A percentile compares a stretch with the other conserved stretches of the same genome.
Evolutionary conservation across 37 sponge, comb jelly and placozoan genomes (phyloP).

Genomic region (Geodia barretti): DNA sequence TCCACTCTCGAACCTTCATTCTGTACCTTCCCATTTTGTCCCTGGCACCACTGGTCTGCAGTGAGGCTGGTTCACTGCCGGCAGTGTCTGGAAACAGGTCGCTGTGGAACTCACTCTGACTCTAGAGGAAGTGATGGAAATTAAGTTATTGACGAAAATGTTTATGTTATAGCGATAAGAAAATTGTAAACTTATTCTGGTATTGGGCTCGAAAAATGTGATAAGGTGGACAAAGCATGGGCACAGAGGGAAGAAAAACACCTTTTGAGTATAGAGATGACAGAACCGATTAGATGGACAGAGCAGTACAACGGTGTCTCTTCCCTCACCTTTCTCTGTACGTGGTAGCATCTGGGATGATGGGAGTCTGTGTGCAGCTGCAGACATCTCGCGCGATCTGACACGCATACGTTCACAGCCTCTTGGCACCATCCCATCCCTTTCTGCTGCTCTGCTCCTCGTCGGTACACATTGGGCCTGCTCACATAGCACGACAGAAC

Average conservation of each 20-base stretch:
- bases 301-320: too few species aligned
- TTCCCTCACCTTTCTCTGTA: slow-evolving; percentile 82
- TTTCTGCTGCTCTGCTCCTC: slow-evolving; percentile 42
- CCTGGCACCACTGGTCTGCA: slow-evolving; percentile 73
- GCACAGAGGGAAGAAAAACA: too few species aligned
- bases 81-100: slow-evolving; percentile 88
- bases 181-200: too few species aligned
- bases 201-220: too few species aligned
- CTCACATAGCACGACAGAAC: too few species aligned
- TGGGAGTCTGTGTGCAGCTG: slow-evolving; percentile 76
- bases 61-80: slow-evolving; percentile 66
- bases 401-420: slow-evolving; percentile 78
- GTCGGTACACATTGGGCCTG: slow-evolving; percentile 62
- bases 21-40: slow-evolving; percentile 53
- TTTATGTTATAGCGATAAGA: too few species aligned
- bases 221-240: too few species aligned
- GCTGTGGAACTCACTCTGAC: slow-evolving; percentile 77
- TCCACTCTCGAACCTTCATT: too few species aligned
- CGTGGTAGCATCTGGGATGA: slow-evolving; percentile 74
- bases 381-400: slow-evolving; percentile 70
- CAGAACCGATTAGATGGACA: too few species aligned
- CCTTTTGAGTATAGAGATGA: too few species aligned
- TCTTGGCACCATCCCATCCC: slow-evolving; percentile 81
- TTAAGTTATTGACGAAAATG: too few species aligned
- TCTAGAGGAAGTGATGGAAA: slow-evolving; percentile 23